Evolutionary conservation across 1,140 invertebrate species (phyloP).

Genomic region (Drosophila setifemur): DNA sequence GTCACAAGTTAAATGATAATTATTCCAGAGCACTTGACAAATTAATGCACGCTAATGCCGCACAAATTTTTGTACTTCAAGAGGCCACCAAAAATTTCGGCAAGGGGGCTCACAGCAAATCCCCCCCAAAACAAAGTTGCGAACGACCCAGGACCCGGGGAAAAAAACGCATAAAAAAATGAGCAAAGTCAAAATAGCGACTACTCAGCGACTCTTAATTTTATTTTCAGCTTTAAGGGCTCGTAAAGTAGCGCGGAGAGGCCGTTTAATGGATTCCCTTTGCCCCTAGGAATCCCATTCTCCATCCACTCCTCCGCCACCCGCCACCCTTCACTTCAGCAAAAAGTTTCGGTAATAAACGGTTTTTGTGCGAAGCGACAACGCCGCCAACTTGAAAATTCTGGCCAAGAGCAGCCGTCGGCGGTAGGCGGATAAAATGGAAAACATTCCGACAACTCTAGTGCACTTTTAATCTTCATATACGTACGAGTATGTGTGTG

Average conservation of each 20-base stretch:
- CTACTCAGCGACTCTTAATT: slow-evolving; percentile 76
- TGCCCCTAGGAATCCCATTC: neutral
- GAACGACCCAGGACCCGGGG: slow-evolving; percentile 16
- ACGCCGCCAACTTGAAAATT: slow-evolving; percentile 51
- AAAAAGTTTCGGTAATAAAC: slow-evolving; percentile 53
- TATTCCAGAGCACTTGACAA: slow-evolving; percentile 50
- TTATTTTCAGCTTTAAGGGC: slow-evolving; percentile 67
- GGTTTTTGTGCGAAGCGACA: slow-evolving; percentile 36
- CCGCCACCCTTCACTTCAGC: neutral
- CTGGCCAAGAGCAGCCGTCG: slow-evolving; percentile 17
- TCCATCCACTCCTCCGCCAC: neutral
- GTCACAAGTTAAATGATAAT: slow-evolving; percentile 51
- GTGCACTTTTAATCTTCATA: slow-evolving; percentile 44
- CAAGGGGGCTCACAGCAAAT: slow-evolving; percentile 3
- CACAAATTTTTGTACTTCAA: slow-evolving; percentile 44
- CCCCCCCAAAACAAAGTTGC: slow-evolving; percentile 46
- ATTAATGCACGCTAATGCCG: slow-evolving; percentile 61
- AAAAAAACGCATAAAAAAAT: slow-evolving; percentile 47
- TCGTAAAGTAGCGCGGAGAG: slow-evolving; percentile 47
- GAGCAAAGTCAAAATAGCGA: slow-evolving; percentile 61
- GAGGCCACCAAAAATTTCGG: slow-evolving; percentile 38
- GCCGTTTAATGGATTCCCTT: slow-evolving; percentile 39
- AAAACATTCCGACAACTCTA: slow-evolving; percentile 27
- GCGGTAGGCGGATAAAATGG: slow-evolving; percentile 7
- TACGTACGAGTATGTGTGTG: neutral